A percentile compares a stretch with the other conserved stretches of the same genome.
These are phyloP conservation scores for Orestias chungarensis DNA, from an alignment of 2,797 vertebrate species.

Conservation along the genomic window DNA sequence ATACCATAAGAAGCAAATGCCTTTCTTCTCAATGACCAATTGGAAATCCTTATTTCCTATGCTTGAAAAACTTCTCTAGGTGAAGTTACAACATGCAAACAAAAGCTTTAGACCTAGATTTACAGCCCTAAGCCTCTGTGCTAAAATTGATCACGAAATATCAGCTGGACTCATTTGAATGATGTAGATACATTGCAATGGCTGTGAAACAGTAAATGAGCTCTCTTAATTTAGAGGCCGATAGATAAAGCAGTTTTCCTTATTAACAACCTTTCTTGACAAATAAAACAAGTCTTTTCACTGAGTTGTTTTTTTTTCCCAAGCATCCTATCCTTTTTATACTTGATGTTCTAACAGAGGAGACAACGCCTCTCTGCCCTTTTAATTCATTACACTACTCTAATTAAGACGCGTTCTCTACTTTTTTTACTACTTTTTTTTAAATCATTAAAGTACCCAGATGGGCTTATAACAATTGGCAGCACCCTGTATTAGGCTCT, in stretches of 20 bases:
- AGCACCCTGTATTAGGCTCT: constrained; percentile 43
- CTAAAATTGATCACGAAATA: constrained; percentile 60
- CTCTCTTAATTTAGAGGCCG: constrained; percentile 59
- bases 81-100: constrained; percentile 36
- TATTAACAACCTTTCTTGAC: constrained; percentile 57
- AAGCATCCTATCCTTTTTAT: constrained; percentile 12
- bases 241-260: constrained; percentile 64
- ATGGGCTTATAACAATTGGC: constrained; percentile 48
- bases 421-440: constrained; percentile 32
- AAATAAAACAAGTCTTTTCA: constrained; percentile 51
- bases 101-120: constrained; percentile 42
- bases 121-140: constrained; percentile 31
- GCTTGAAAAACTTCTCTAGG: constrained; percentile 19
- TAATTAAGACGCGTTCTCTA: constrained; percentile 47
- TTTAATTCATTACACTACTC: constrained; percentile 63
- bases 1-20: neutral
- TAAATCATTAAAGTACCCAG: constrained; percentile 54
- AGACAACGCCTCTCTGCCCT: constrained; percentile 21
- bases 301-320: constrained; percentile 9
- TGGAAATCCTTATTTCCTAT: constrained; percentile 34
- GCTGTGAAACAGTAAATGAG: constrained; percentile 67
- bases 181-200: constrained; percentile 60
- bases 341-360: constrained; percentile 2
- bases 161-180: constrained; percentile 64
- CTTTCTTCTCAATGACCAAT: constrained; percentile 16